Evolutionary conservation across 2,113 vertebrate genomes (phyloP).

Genomic region (Nibea coibor): DNA sequence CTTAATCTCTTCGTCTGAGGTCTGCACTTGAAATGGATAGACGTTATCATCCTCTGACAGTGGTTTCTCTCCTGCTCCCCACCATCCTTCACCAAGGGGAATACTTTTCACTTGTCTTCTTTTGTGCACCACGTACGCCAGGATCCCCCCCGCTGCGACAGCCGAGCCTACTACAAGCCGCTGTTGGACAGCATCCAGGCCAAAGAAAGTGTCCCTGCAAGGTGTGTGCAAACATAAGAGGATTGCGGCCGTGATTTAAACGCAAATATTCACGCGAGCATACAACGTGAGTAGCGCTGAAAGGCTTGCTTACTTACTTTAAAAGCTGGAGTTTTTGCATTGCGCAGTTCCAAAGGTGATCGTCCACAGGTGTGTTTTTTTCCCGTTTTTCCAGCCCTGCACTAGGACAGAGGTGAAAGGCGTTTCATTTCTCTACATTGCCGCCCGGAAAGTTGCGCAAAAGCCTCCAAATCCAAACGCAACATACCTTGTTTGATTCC

Average conservation of each 20-base stretch:
- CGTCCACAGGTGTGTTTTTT: not conserved
- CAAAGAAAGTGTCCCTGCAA: conserved; percentile 70
- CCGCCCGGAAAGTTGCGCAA: not conserved
- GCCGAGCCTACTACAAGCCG: conserved; percentile 76
- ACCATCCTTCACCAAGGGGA: conserved; percentile 89
- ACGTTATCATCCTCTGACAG: conserved; percentile 80
- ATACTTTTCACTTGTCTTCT: conserved; percentile 78
- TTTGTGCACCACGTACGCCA: conserved; percentile 80
- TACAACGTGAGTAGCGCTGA: not conserved
- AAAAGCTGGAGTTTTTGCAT: conserved; percentile 69
- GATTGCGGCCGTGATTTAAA: not conserved
- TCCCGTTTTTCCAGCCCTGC: not conserved
- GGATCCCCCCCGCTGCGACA: conserved; percentile 79
- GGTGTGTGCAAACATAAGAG: not conserved
- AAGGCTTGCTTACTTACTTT: conserved; percentile 39
- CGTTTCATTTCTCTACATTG: not conserved
- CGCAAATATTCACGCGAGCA: not conserved
- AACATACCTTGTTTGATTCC: conserved; percentile 20
- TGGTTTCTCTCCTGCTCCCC: conserved; percentile 82
- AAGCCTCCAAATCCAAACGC: not conserved
- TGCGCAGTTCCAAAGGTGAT: conserved; percentile 4
- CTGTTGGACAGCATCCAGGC: conserved; percentile 66
- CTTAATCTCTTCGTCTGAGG: conserved; percentile 85
- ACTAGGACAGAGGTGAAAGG: conserved; percentile 9
- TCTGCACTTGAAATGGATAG: conserved; percentile 82